Base-by-base conservation (phyloP, 2,113 vertebrate genomes). In the Chloebia gouldiae region DNA sequence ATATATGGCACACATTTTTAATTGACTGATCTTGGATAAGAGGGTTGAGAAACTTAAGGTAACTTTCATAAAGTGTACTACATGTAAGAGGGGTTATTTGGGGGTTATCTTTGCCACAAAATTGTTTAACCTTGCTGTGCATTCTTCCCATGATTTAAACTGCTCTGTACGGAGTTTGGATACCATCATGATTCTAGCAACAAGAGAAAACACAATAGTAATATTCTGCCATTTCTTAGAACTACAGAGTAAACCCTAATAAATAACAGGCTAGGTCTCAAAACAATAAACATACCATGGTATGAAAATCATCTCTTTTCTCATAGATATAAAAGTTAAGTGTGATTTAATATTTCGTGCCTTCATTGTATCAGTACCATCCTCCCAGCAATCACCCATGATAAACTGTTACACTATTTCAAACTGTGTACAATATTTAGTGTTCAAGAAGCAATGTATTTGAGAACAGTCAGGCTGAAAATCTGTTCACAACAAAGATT, bases 261-360 rank as follows among this genome's bases (percentile, higher is more conserved):
- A 94, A 96, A 94, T 88, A 88, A 90, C 59, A 86, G 68, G 13
- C 79, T 86, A 9, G 6, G 7, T 78, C 51, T 95, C 88, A 81
- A 66, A 92, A 76, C 90, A 76, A 76, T 90, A 93, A 83, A 84
- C 49, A 71, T 72, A 37, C 35, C 76, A 69, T 5, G 7, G 24
- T 90, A 75, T 57, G 68, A 83, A 96, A 96, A 88, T 69, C 0
- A 42, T 63, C 25, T 77, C n/a, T 88, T 86, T 88, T 95, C 72
- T 53, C 60, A 40, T 21, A 50, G 37, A 81, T 65, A 57, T 49
- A 75, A 82, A 85, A 70, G 33, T 59, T 66, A 88, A 66, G 54
- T 42, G 44, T 83, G 72, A 92, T 94, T 93, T 95, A 86, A 28
- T 18, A 8, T 86, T 90, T 92, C 88, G 33, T 78, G 68, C 45